Evolutionary conservation across 1,140 invertebrate species (phyloP).

Genomic region (Drosophila ananassae): DNA sequence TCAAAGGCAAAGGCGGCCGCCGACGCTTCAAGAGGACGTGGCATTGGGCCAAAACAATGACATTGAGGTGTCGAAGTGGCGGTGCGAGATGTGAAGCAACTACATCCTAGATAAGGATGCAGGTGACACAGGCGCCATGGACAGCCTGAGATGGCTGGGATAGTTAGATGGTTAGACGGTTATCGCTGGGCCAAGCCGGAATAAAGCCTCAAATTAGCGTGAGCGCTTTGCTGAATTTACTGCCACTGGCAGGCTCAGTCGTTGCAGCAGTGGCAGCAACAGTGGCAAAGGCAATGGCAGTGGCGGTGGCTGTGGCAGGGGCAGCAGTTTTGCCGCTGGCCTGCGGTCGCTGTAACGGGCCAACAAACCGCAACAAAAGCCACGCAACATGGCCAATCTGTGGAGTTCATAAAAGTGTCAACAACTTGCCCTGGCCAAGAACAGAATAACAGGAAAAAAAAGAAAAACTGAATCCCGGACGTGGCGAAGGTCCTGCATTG

Average conservation of each 20-base stretch:
- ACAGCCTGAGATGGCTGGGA: constrained; percentile 19
- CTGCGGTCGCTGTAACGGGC: constrained; percentile 61
- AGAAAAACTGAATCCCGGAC: constrained; percentile 32
- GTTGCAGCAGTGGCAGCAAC: neutral
- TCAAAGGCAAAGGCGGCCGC: constrained; percentile 42
- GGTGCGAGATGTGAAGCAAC: constrained; percentile 6
- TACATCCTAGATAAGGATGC: constrained; percentile 43
- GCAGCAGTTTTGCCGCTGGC: constrained; percentile 22
- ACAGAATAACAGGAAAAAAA: constrained; percentile 14
- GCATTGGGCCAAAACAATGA: constrained; percentile 35
- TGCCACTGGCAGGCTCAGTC: neutral
- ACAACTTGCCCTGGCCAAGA: constrained; percentile 65
- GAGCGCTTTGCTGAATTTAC: constrained; percentile 38
- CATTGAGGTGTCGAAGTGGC: constrained; percentile 41
- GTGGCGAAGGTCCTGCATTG: constrained; percentile 36
- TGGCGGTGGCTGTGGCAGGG: constrained; percentile 4
- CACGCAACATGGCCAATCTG: constrained; percentile 80
- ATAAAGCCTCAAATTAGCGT: constrained; percentile 56
- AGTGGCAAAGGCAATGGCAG: neutral
- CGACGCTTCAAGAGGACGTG: constrained; percentile 26
- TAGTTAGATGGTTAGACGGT: constrained; percentile 12
- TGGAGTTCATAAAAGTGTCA: constrained; percentile 82
- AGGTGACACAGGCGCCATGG: constrained; percentile 21
- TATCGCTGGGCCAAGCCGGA: constrained; percentile 24
- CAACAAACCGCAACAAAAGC: constrained; percentile 79